Base-by-base conservation (phyloP, 2,888 invertebrate genomes). In the Pristionchus mayeri region DNA sequence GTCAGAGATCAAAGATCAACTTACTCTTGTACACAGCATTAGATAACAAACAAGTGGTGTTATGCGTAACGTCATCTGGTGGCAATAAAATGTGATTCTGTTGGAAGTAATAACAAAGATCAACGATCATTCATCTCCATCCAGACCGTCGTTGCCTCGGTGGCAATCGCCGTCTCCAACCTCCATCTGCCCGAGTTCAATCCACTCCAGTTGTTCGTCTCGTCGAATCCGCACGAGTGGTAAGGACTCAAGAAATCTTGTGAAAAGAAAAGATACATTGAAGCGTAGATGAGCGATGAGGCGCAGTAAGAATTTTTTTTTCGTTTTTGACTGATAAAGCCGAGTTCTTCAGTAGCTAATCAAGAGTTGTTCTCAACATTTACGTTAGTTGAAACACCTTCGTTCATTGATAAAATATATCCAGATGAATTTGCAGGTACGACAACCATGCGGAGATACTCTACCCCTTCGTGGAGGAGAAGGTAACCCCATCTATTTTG, bases 191-290 rank as follows among this genome's bases (percentile, higher is more conserved):
- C 92, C 11, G 90, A 91, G 71, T 92, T 92, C 88, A 92, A 92
- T 85, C 92, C 92, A 0, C 88, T 92, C 18, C 92, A 92, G 84
- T 87, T 92, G n/a, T 92, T 92, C 87, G 88, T 89, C n/a, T 87
- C 89, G 3, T 87, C 88, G 27, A 90, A 92, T 86, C 87, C 88
- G 0, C 90, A 91, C 85, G 92, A 92, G 84, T 92, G 90, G 89
- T 89, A 11, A 57, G 60, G 7, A 18, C 4, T n/a, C n/a, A n/a
- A n/a, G n/a, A n/a, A n/a, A n/a, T n/a, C n/a, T n/a, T n/a, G n/a
- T n/a, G n/a, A n/a, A n/a, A n/a, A n/a, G n/a, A n/a, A n/a, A n/a
- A n/a, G n/a, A n/a, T n/a, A n/a, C n/a, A n/a, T n/a, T n/a, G n/a
- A n/a, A n/a, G n/a, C n/a, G n/a, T n/a, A n/a, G n/a, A n/a, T n/a